A percentile compares a stretch with the other conserved stretches of the same genome.
phyloP scores from a whole-genome alignment of 2,888 invertebrate genomes.

The Cataglyphis albicans region DNA sequence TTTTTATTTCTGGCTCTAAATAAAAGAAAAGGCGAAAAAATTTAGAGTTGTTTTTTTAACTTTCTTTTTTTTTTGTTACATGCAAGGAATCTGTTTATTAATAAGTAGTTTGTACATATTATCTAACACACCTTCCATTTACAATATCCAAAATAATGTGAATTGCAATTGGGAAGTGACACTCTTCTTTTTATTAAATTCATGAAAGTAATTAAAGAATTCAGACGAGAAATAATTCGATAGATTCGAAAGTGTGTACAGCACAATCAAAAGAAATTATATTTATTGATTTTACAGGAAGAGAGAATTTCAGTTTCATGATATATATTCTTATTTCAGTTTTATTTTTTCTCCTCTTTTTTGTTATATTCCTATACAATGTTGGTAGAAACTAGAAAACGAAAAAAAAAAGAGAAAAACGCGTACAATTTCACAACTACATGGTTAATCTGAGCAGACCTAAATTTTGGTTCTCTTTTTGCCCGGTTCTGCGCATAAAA shows the following conservation, averaged over 20 bases:
- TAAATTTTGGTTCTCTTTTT: conserved; percentile 29
- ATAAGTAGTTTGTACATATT: not conserved
- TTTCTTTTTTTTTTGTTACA: not conserved
- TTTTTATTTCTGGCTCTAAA: conserved; percentile 75
- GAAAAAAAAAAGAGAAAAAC: not conserved
- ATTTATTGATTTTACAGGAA: not conserved
- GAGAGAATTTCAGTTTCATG: not conserved
- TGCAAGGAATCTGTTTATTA: not conserved
- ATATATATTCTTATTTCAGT: not conserved
- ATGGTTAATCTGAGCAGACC: not conserved
- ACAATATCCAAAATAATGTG: not conserved
- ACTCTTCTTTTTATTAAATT: not conserved
- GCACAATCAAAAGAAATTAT: not conserved
- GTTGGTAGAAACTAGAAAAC: not conserved
- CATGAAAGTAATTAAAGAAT: not conserved
- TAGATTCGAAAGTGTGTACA: not conserved
- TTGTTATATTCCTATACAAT: not conserved
- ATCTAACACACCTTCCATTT: not conserved
- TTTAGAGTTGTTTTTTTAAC: not conserved
- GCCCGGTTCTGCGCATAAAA: not conserved
- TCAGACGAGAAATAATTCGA: not conserved
- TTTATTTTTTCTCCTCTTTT: not conserved
- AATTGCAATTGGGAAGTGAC: not conserved
- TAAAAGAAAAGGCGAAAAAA: conserved; percentile 76
- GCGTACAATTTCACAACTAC: not conserved